Percentiles rank a stretch among this genome's conserved stretches.
These are phyloP conservation scores for Hapalemur alaotrensis DNA, from an alignment of 2,797 vertebrate genomes.

Conservation along the genomic window DNA sequence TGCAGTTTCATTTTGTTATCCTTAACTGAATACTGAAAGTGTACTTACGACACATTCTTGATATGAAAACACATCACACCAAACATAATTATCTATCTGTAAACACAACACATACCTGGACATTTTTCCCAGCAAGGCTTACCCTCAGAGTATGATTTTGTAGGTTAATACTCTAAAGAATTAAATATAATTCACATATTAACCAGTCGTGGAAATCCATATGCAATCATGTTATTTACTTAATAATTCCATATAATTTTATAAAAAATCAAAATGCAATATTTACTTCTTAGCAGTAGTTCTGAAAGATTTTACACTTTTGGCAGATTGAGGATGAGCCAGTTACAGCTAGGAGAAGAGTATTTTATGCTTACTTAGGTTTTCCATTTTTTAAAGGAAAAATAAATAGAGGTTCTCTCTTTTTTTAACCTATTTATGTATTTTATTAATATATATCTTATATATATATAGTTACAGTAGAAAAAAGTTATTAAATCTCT, in stretches of 20 bases:
- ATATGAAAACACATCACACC: not conserved
- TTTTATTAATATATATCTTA: not conserved
- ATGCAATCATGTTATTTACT: not conserved
- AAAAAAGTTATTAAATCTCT: constrained; percentile 9
- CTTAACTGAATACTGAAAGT: not conserved
- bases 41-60: not conserved
- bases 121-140: not conserved
- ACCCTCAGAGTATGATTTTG: not conserved
- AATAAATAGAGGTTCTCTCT: not conserved
- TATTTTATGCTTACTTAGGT: not conserved
- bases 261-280: not conserved
- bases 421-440: not conserved
- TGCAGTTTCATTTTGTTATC: not conserved
- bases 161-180: not conserved
- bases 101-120: not conserved
- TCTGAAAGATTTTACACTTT: not conserved
- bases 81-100: not conserved
- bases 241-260: not conserved
- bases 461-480: not conserved
- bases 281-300: not conserved
- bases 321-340: not conserved
- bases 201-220: not conserved
- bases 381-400: not conserved
- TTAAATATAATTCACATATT: not conserved
- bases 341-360: not conserved